These are phyloP conservation scores for Eclectus roratus DNA, from an alignment of 2,113 vertebrate genomes.

Conservation along the genomic window DNA sequence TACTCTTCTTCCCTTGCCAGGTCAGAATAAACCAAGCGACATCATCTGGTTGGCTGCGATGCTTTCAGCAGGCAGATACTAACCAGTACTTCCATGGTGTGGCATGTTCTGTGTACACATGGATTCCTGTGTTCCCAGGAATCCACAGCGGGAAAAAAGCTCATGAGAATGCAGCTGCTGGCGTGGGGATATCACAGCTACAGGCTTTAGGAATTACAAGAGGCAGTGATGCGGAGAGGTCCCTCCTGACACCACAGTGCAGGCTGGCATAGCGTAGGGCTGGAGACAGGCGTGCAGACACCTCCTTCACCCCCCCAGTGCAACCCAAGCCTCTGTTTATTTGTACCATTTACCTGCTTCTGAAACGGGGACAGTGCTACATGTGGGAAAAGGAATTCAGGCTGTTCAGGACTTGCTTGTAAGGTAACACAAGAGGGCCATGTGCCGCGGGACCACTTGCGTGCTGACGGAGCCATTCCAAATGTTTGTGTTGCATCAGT, in stretches of 20 bases:
- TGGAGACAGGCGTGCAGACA: neutral
- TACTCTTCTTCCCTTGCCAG: neutral
- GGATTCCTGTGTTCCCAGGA: neutral
- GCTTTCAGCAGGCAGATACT: neutral
- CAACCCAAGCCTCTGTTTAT: neutral
- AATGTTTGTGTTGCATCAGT: slow-evolving; percentile 1
- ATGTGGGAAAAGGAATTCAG: neutral
- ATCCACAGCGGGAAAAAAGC: neutral
- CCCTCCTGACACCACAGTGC: neutral
- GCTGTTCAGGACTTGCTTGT: neutral
- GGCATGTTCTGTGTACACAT: neutral
- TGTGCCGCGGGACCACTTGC: neutral
- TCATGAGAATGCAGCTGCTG: rapidly evolving
- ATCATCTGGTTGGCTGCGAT: neutral
- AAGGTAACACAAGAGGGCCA: rapidly evolving
- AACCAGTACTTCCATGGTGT: rapidly evolving
- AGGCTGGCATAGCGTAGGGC: neutral
- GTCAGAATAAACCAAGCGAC: neutral
- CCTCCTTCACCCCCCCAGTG: neutral
- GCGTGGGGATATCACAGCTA: neutral
- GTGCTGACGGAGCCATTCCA: too few species aligned
- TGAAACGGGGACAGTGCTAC: neutral
- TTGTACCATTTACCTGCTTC: neutral
- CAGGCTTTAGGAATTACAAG: rapidly evolving
- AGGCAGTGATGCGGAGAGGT: neutral